Percentiles rank a stretch among this genome's conserved stretches.
phyloP scores from a whole-genome alignment of 2,797 vertebrate genomes.

The Anas bernieri region DNA sequence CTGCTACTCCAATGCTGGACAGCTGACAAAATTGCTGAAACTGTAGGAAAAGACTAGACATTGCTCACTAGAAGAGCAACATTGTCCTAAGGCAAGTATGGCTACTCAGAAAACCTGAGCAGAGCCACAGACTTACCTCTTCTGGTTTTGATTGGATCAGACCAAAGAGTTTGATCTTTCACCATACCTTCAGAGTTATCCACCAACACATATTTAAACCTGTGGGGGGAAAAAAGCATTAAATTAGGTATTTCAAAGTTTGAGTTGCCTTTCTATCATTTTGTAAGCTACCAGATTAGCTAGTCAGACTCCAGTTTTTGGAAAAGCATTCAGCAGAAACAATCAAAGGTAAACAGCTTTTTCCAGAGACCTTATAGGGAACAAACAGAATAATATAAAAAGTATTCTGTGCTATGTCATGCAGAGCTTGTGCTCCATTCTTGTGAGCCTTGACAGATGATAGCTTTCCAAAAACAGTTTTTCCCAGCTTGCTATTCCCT shows the following conservation, averaged over 20 bases:
- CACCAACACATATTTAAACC: conserved; percentile 76
- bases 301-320: neutral
- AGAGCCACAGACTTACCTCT: conserved; percentile 58
- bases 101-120: neutral
- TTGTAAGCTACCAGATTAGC: neutral
- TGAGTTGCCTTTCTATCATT: neutral
- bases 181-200: conserved; percentile 21
- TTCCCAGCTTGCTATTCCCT: neutral
- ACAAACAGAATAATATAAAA: neutral
- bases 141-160: conserved; percentile 69
- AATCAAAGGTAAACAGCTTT: neutral
- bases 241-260: neutral
- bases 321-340: neutral
- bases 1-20: neutral
- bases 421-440: neutral
- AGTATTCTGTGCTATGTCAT: neutral
- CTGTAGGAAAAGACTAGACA: neutral
- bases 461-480: neutral
- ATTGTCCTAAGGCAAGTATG: neutral
- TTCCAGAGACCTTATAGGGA: neutral
- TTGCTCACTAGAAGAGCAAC: neutral
- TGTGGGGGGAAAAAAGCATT: neutral
- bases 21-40: neutral
- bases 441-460: neutral
- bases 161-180: conserved; percentile 74